Conservation (phyloP, 2,797 vertebrate genomes). For the Arrhamphus sclerolepis region DNA sequence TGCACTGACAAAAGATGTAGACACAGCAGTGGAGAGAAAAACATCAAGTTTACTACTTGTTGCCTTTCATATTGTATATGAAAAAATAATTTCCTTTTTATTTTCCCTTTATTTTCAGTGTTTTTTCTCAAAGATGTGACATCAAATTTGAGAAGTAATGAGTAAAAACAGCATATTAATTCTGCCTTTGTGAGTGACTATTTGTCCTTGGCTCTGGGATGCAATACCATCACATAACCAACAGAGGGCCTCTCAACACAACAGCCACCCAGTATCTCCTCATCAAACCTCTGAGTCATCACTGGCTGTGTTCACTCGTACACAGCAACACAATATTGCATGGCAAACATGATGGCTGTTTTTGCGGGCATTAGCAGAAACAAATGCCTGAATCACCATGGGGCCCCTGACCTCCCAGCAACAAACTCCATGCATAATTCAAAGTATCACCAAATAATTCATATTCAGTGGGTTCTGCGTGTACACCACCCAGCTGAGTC, state of each 20-base stretch:
- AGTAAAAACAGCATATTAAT: neutral
- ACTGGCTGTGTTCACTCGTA: conserved; percentile 12
- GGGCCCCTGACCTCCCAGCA: conserved; percentile 35
- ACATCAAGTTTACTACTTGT: neutral
- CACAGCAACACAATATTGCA: conserved; percentile 16
- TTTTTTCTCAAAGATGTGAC: neutral
- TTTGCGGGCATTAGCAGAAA: conserved; percentile 22
- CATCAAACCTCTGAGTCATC: conserved; percentile 43
- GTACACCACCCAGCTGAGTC: conserved; percentile 31
- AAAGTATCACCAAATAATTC: conserved; percentile 51
- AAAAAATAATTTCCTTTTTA: neutral
- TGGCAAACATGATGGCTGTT: conserved; percentile 17
- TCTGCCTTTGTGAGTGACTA: neutral
- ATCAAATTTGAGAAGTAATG: neutral
- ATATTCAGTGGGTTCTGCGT: conserved; percentile 40
- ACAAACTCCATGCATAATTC: conserved; percentile 53
- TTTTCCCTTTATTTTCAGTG: neutral
- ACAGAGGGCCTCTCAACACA: conserved; percentile 60
- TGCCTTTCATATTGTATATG: neutral
- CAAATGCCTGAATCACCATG: conserved; percentile 39
- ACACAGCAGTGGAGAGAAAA: neutral
- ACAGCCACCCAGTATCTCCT: conserved; percentile 15
- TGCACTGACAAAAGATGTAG: conserved; percentile 48
- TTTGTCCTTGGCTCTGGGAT: neutral
- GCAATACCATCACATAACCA: conserved; percentile 39